Conservation (phyloP, 2,888 invertebrate genomes). For the Orthosia gracilis region DNA sequence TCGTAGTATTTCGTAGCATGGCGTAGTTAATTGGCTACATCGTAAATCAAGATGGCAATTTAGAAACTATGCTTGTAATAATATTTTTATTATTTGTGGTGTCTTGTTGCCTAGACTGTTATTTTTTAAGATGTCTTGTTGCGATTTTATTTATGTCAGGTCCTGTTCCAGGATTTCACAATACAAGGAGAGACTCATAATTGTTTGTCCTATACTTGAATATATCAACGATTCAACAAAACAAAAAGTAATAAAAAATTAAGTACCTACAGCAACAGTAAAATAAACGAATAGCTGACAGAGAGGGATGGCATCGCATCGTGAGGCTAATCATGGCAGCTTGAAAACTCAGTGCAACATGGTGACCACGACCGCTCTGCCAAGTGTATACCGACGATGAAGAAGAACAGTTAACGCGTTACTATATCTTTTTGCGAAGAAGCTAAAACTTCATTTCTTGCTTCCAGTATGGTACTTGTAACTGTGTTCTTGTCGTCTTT, state of each 20-base stretch:
- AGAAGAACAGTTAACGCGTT: too few relatives aligned
- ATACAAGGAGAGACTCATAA: background rate
- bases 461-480: background rate
- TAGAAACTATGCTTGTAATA: slow-evolving; percentile 16
- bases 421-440: too few relatives aligned
- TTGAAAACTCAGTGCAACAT: too few relatives aligned
- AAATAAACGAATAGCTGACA: too few relatives aligned
- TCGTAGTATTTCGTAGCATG: slow-evolving; percentile 39
- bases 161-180: background rate
- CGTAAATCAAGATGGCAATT: slow-evolving; percentile 45
- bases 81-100: slow-evolving; percentile 27
- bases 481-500: background rate
- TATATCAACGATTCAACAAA: too few relatives aligned
- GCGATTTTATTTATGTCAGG: slow-evolving; percentile 9
- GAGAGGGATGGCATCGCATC: too few relatives aligned
- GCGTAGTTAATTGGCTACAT: slow-evolving; percentile 57
- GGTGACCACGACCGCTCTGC: too few relatives aligned
- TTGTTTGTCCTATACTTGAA: background rate
- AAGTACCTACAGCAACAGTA: too few relatives aligned
- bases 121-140: background rate
- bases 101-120: slow-evolving; percentile 4
- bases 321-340: too few relatives aligned
- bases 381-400: too few relatives aligned
- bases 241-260: too few relatives aligned
- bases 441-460: background rate